phyloP scores from a whole-genome alignment of 2,888 invertebrate genomes.

The Gymnoscelis rufifasciata region DNA sequence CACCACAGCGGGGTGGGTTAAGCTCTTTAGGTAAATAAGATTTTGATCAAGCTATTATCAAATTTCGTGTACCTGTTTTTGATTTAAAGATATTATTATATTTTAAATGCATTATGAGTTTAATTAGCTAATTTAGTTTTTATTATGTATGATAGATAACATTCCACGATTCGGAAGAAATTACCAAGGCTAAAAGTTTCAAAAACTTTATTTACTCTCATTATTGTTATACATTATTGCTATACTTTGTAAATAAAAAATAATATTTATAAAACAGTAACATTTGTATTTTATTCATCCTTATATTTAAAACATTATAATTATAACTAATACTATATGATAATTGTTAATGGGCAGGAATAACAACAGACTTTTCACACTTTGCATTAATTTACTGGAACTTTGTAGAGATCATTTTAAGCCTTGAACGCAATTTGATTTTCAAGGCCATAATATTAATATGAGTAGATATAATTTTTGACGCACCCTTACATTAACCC shows the following conservation, averaged over 20 bases:
- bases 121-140: neutral
- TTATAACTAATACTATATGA: neutral
- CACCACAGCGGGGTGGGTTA: too few relatives aligned
- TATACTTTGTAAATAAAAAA: conserved; percentile 17
- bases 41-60: too few relatives aligned
- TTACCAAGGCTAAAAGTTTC: conserved; percentile 9
- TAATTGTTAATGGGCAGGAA: conserved; percentile 10
- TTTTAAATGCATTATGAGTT: neutral
- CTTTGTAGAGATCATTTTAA: conserved; percentile 18
- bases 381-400: conserved; percentile 11
- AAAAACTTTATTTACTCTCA: conserved; percentile 15
- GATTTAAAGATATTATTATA: too few relatives aligned
- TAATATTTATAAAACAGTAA: conserved; percentile 13
- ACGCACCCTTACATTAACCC: too few relatives aligned
- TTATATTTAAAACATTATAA: neutral
- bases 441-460: too few relatives aligned
- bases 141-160: neutral
- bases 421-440: too few relatives aligned
- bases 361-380: conserved; percentile 17
- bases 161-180: conserved; percentile 15
- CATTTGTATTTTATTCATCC: conserved; percentile 6
- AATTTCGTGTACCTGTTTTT: too few relatives aligned
- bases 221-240: conserved; percentile 4
- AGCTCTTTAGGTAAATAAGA: too few relatives aligned
- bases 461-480: too few relatives aligned